Evolutionary conservation across 1,140 invertebrate species (phyloP), one percentile per base, ranked within the genome.

Genomic region (Lordiphosa collinella): DNA sequence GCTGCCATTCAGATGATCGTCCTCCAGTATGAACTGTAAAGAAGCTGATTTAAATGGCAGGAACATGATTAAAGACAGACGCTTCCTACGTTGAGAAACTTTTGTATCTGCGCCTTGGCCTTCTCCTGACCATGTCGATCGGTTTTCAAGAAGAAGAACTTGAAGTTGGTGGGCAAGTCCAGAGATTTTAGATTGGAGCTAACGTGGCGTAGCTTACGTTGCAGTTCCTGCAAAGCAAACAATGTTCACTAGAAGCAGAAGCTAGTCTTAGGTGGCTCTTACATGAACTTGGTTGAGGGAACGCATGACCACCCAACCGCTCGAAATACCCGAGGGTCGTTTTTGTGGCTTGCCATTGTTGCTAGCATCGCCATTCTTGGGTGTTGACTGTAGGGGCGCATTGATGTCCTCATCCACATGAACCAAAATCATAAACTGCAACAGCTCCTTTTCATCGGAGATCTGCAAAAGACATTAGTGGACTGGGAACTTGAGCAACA

Each of bases 1-100:
- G 87, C 95, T 95, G 90, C 96, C 94, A 90, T 95, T 95, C 50
- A 97, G 90, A 64, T 93, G 91, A 44, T 96, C 95, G 87, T 97
- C 95, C 89, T 95, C 94, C 82, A 96, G 90, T 52, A 97, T 93
- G 85, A 94, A 94, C 95, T 96, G 71, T 10, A 34, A 25, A 8
- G 2, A 29, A 36, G n/a, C 22, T 35, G 4, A 32, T 25, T 43
- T 4, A 13, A 12, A 22, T 10, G 1, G 12, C 3, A 31, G 0
- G 14, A 1, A 10, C 13, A 6, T 5, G 5, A 1, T 8, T 8
- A 31, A 31, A 8, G 8, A 16, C 2, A n/a, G 10, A 47, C 10
- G 3, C 5, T 36, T 29, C 91, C 90, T 90, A 96, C 95, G 89
- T 94, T 93, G 71, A 97, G 90, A 90, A 96, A 97, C 87, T 94